Conservation (phyloP, 2,888 invertebrate species). For the Dynastes tityus region DNA sequence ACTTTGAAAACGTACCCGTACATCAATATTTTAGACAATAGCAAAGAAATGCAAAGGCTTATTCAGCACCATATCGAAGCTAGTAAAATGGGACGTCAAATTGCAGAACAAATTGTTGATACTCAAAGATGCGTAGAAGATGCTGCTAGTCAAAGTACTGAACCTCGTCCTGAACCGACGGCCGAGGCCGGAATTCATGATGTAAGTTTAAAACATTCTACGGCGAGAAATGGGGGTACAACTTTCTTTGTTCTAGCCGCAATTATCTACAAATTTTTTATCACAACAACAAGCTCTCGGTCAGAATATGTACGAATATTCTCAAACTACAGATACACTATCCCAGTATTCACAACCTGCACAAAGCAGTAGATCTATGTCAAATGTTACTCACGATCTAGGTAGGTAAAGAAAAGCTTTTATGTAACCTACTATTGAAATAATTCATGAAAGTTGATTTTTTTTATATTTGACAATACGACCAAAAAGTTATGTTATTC, state of each 20-base stretch:
- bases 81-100: constrained; percentile 88
- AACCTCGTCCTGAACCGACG: constrained; percentile 67
- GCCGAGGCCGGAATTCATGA: constrained; percentile 64
- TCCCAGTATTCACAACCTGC: constrained; percentile 61
- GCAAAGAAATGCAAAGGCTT: constrained; percentile 79
- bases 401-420: constrained; percentile 62
- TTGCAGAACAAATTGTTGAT: constrained; percentile 85
- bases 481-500: too few species aligned
- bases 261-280: constrained; percentile 69
- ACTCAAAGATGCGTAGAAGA: constrained; percentile 73
- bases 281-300: constrained; percentile 59
- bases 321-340: constrained; percentile 58
- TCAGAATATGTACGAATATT: constrained; percentile 59
- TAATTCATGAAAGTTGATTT: too few species aligned
- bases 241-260: constrained; percentile 64
- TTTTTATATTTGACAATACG: too few species aligned
- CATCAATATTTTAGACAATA: constrained; percentile 67
- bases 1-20: too few species aligned
- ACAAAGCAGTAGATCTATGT: constrained; percentile 71
- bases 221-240: constrained; percentile 6
- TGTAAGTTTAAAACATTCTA: constrained; percentile 42
- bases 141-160: constrained; percentile 71
- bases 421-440: constrained; percentile 16
- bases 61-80: constrained; percentile 86
- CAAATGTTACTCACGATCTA: constrained; percentile 72